phyloP scores from a whole-genome alignment of 2,888 invertebrate genomes.

The Thysanoteuthis rhombus region DNA sequence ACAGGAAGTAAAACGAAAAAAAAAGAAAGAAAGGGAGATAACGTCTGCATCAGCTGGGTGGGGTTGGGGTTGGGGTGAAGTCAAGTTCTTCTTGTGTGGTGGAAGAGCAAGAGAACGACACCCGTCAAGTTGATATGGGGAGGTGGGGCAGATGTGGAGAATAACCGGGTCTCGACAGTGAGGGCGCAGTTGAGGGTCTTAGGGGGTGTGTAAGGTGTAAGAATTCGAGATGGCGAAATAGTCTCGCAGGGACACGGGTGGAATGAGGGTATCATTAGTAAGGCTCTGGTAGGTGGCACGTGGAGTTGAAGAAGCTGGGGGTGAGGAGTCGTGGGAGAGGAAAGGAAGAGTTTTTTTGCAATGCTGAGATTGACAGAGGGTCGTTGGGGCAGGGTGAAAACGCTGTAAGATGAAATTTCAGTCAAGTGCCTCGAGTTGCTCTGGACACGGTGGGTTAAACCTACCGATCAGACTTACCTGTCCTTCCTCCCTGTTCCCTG shows the following conservation, averaged over 20 bases:
- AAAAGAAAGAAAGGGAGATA: not conserved
- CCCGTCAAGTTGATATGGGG: not conserved
- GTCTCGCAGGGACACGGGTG: not conserved
- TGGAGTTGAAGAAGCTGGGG: not conserved
- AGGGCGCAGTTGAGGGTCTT: not conserved
- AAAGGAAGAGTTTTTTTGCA: not conserved
- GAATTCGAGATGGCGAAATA: not conserved
- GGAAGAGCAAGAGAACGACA: not conserved
- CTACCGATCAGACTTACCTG: too few species aligned
- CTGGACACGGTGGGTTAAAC: too few species aligned
- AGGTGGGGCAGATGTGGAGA: too few species aligned
- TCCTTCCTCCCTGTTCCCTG: too few species aligned
- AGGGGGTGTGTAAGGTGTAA: not conserved
- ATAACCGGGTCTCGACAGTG: too few species aligned
- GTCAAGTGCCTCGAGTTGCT: too few species aligned
- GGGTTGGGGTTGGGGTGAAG: not conserved
- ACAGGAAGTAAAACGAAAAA: not conserved
- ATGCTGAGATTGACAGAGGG: not conserved
- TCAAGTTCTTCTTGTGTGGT: not conserved
- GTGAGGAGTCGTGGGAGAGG: too few species aligned
- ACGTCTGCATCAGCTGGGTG: not conserved
- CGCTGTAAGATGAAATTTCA: not conserved
- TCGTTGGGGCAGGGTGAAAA: not conserved
- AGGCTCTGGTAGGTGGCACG: not conserved
- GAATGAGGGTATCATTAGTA: not conserved